A percentile compares a stretch with the other conserved stretches of the same genome.
These are phyloP conservation scores for Petrocephalus microphthalmus DNA, from an alignment of 2,113 vertebrate species.

Conservation along the genomic window DNA sequence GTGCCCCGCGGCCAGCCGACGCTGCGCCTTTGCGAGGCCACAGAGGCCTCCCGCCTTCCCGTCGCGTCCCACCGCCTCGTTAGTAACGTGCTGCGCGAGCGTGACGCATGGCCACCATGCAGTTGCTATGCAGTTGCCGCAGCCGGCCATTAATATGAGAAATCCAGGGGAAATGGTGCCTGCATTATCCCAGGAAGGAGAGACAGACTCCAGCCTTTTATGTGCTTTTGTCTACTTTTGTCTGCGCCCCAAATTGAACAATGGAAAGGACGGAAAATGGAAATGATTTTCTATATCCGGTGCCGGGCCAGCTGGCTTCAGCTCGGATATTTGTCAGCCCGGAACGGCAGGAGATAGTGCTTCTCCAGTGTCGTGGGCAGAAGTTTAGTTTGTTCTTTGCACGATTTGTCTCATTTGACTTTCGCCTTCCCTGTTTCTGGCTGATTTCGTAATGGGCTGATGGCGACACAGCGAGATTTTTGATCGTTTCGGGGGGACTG, in stretches of 20 bases:
- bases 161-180: background rate
- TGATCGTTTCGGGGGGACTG: background rate
- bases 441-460: background rate
- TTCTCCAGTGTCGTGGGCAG: background rate
- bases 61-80: background rate
- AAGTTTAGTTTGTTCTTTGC: background rate
- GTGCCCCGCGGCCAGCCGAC: background rate
- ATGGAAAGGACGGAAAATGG: background rate
- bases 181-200: background rate
- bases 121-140: background rate
- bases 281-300: background rate
- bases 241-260: background rate
- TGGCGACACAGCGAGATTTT: background rate
- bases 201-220: background rate
- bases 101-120: background rate
- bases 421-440: background rate
- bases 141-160: background rate
- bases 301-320: background rate
- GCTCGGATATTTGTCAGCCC: background rate
- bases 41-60: background rate
- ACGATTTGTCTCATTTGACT: background rate
- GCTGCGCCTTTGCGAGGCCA: background rate
- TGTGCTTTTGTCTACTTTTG: background rate
- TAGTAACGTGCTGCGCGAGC: background rate
- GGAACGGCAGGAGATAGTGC: background rate